A percentile compares a stretch with the other conserved stretches of the same genome.
phyloP scores from a whole-genome alignment of 2,888 invertebrate species.

The Mimachlamys varia region DNA sequence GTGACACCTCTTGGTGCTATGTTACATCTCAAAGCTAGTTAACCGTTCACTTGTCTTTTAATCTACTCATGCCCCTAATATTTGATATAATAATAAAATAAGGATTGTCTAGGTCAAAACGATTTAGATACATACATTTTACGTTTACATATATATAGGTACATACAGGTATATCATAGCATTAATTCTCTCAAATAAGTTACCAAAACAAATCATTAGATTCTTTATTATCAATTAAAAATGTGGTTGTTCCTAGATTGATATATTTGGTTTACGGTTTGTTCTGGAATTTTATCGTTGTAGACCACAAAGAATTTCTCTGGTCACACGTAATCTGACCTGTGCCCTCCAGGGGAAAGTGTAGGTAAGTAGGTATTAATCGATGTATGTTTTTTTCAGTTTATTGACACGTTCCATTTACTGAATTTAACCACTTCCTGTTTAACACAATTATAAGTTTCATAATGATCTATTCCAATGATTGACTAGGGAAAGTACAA shows the following conservation, averaged over 20 bases:
- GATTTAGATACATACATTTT: background rate
- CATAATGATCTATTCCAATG: no score
- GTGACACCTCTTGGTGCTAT: background rate
- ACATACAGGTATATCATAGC: background rate
- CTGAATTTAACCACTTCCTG: background rate
- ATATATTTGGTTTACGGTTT: background rate
- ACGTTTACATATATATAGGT: background rate
- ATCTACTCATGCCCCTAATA: background rate
- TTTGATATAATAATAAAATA: background rate
- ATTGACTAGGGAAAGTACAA: no score
- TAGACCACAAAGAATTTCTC: background rate
- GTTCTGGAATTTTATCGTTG: background rate
- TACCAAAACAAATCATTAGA: background rate
- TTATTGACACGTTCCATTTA: background rate
- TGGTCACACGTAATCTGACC: background rate
- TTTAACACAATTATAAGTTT: no score
- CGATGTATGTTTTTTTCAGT: background rate
- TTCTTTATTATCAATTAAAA: background rate
- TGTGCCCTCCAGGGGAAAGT: background rate
- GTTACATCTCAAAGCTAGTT: background rate
- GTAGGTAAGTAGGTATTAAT: background rate
- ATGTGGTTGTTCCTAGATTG: background rate
- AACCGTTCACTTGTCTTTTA: background rate
- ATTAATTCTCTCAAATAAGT: no score
- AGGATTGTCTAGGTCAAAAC: background rate